Evolutionary conservation across 2,888 invertebrate species (phyloP).

Genomic region (Gari tellinella): DNA sequence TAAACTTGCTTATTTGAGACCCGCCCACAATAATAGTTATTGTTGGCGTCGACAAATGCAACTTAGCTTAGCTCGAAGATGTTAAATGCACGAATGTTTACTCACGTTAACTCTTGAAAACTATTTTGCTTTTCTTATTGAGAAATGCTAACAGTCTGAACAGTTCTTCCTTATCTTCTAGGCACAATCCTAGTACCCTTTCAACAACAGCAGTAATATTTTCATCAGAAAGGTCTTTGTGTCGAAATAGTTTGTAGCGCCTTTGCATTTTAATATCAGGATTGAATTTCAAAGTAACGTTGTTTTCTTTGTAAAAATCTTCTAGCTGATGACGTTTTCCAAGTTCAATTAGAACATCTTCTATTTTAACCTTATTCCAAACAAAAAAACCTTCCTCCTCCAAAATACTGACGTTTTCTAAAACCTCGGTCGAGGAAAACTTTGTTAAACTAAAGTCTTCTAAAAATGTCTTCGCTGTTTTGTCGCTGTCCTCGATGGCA

Average conservation of each 20-base stretch:
- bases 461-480: background rate
- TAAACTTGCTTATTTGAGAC: no score
- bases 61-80: no score
- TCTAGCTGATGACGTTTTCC: background rate
- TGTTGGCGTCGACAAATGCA: no score
- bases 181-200: background rate
- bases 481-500: background rate
- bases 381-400: constrained; percentile 13
- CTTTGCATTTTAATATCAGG: background rate
- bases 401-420: background rate
- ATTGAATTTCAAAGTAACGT: background rate
- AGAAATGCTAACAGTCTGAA: no score
- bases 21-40: no score
- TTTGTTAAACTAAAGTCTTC: background rate
- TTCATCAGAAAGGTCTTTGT: background rate
- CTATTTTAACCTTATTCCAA: constrained; percentile 10
- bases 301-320: background rate
- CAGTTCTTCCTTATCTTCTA: no score
- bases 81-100: no score
- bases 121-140: no score
- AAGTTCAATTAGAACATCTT: background rate
- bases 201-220: background rate
- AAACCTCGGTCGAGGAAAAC: background rate
- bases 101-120: no score
- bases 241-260: constrained; percentile 2